A percentile compares a stretch with the other conserved stretches of the same genome.
Evolutionary conservation across 2,113 vertebrate genomes (phyloP).

Genomic region (Blennius ocellaris): DNA sequence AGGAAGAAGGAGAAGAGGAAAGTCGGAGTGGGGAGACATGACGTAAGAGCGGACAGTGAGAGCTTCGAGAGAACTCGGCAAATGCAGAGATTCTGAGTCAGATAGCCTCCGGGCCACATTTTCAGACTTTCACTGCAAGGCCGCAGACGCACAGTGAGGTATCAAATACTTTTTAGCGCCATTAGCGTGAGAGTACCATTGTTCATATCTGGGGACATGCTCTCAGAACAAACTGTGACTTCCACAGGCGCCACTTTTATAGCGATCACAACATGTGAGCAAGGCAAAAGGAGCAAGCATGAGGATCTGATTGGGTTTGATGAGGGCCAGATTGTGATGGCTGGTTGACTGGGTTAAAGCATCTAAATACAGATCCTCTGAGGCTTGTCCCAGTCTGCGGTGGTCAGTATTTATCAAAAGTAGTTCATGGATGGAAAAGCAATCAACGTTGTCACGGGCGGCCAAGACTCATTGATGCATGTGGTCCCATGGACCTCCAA

Average conservation of each 20-base stretch:
- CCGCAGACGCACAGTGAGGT: neutral
- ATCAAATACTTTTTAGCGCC: neutral
- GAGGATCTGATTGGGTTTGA: no score
- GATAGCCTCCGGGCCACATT: conserved; percentile 13
- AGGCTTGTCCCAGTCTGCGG: no score
- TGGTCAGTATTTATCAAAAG: no score
- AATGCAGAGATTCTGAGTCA: conserved; percentile 15
- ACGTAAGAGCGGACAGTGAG: conserved; percentile 41
- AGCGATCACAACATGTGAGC: no score
- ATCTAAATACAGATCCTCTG: no score
- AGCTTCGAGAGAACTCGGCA: conserved; percentile 28
- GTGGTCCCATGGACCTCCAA: no score
- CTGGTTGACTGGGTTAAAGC: no score
- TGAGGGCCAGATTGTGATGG: no score
- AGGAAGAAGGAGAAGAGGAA: conserved; percentile 42
- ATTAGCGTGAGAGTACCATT: neutral
- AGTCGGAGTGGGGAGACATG: conserved; percentile 49
- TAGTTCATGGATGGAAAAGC: no score
- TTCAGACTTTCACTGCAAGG: conserved; percentile 3
- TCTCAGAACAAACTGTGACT: neutral
- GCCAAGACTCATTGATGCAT: no score
- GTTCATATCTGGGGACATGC: neutral
- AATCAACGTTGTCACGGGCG: no score
- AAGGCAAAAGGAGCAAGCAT: no score
- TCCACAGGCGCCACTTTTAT: conserved; percentile 5